Percentiles rank a stretch among this genome's conserved stretches.
phyloP scores from a whole-genome alignment of 2,113 vertebrate genomes.

The Leucopsar rothschildi region DNA sequence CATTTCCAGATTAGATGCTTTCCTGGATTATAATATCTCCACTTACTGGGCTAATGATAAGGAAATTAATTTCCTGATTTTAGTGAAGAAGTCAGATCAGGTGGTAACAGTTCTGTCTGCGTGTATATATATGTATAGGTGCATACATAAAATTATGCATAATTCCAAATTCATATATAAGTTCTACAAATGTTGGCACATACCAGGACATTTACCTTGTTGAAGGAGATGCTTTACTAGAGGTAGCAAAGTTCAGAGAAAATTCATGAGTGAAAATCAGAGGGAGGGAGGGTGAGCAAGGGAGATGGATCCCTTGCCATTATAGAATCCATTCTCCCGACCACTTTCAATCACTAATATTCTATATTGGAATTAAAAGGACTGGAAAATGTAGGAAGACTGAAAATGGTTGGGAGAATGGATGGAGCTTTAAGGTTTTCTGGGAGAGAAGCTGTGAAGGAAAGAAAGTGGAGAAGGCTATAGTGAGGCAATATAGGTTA shows the following conservation, averaged over 20 bases:
- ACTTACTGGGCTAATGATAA: not conserved
- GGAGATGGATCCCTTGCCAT: not conserved
- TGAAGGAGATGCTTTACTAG: not conserved
- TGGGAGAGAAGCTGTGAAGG: not conserved
- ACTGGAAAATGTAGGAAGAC: not conserved
- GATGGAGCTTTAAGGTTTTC: not conserved
- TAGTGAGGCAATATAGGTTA: no score
- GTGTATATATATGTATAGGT: not conserved
- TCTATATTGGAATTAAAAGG: not conserved
- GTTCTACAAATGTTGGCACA: not conserved
- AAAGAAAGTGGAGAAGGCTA: not conserved
- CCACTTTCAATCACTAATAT: not conserved
- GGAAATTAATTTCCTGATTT: not conserved
- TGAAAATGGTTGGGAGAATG: not conserved
- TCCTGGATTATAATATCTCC: not conserved
- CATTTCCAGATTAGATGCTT: not conserved
- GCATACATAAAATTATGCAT: not conserved
- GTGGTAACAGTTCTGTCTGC: not conserved
- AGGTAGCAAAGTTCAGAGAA: not conserved
- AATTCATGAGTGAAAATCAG: not conserved
- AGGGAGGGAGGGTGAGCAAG: not conserved
- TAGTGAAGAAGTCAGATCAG: not conserved
- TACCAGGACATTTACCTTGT: not conserved
- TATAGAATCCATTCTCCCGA: not conserved
- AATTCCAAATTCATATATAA: not conserved